Conservation (phyloP, 2,113 vertebrate genomes). For the Cyprinodon variegatus region DNA sequence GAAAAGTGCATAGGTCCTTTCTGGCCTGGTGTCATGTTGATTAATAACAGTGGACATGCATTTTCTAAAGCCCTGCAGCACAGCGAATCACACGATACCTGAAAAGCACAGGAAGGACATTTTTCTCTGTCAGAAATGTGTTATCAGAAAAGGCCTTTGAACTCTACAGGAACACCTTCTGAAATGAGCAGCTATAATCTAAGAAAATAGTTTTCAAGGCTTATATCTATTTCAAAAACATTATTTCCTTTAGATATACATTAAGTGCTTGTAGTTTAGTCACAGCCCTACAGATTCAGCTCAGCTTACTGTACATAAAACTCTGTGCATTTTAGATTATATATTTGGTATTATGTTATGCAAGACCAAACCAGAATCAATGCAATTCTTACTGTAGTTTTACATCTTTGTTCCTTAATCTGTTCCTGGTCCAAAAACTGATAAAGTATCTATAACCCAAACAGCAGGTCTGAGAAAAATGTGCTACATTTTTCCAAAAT, state of each 20-base stretch:
- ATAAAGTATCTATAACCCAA: slow-evolving; percentile 29
- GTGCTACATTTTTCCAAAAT: slow-evolving; percentile 77
- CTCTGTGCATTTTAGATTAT: neutral
- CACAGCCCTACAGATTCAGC: neutral
- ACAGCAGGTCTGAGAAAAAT: slow-evolving; percentile 75
- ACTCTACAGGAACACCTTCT: slow-evolving; percentile 64
- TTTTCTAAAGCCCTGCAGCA: slow-evolving; percentile 77
- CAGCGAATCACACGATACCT: slow-evolving; percentile 72
- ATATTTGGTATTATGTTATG: neutral
- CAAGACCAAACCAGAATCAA: slow-evolving; percentile 6
- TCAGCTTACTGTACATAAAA: neutral
- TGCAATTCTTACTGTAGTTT: slow-evolving; percentile 49
- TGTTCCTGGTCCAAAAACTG: slow-evolving; percentile 9
- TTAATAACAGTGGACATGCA: slow-evolving; percentile 83
- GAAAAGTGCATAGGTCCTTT: slow-evolving; percentile 76
- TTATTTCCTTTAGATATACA: neutral
- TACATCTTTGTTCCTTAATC: slow-evolving; percentile 57
- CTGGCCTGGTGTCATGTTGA: slow-evolving; percentile 77
- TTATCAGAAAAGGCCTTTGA: slow-evolving; percentile 78
- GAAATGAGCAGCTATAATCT: slow-evolving; percentile 50
- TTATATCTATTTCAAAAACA: slow-evolving; percentile 25
- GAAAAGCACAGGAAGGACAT: slow-evolving; percentile 69
- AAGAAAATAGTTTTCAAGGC: slow-evolving; percentile 48
- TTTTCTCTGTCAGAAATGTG: slow-evolving; percentile 80
- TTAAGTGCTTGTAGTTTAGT: neutral